These are phyloP conservation scores for Distichodus sexfasciatus DNA, from an alignment of 2,797 vertebrate species.

Conservation along the genomic window DNA sequence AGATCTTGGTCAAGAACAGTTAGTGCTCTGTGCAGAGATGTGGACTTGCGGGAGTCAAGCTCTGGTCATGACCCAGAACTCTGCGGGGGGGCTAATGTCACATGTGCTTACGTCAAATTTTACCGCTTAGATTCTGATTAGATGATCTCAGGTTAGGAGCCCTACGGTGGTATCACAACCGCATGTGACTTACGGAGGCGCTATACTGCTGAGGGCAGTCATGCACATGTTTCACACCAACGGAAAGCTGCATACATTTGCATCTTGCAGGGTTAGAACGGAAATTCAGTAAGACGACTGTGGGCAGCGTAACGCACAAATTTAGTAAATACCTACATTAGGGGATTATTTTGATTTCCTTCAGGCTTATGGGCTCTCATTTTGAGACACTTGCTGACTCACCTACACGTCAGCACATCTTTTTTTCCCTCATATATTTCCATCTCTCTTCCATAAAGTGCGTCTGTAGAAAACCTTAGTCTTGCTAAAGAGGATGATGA, in stretches of 20 bases:
- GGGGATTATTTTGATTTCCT: constrained; percentile 27
- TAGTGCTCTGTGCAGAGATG: constrained; percentile 17
- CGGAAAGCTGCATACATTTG: constrained; percentile 31
- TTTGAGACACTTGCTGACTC: constrained; percentile 15
- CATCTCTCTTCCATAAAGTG: constrained; percentile 38
- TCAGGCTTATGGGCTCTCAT: constrained; percentile 9
- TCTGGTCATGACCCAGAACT: constrained; percentile 43
- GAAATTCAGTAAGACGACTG: constrained; percentile 23
- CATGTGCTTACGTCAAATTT: constrained; percentile 39
- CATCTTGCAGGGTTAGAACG: constrained; percentile 34
- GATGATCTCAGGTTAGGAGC: constrained; percentile 38
- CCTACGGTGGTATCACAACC: constrained; percentile 19
- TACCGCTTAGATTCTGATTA: constrained; percentile 35
- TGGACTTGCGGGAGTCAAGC: constrained; percentile 35
- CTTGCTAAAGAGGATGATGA: constrained; percentile 50
- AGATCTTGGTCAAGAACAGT: constrained; percentile 38
- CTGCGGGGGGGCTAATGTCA: constrained; percentile 39
- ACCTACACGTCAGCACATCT: constrained; percentile 18
- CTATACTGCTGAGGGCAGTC: constrained; percentile 27
- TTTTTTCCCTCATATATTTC: constrained; percentile 37
- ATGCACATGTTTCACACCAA: constrained; percentile 23
- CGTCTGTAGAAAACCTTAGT: constrained; percentile 51
- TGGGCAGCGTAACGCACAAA: constrained; percentile 15
- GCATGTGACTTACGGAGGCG: constrained; percentile 37
- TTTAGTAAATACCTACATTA: constrained; percentile 22